A percentile compares a stretch with the other conserved stretches of the same genome.
Conservation (phyloP, 2,797 vertebrate genomes). For the Potorous gilbertii region DNA sequence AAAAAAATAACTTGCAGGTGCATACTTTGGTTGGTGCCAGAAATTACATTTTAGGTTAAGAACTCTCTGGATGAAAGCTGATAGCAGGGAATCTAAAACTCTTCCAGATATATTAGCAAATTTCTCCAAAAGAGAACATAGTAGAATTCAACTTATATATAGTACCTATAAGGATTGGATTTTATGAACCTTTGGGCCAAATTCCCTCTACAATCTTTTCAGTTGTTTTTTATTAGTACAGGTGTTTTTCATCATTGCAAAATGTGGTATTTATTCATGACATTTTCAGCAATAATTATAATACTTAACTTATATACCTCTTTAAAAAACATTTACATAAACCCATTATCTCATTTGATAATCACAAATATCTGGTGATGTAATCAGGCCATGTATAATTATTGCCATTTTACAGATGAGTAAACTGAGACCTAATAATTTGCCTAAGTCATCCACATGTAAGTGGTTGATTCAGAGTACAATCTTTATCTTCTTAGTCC, state of each 20-base stretch:
- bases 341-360: neutral
- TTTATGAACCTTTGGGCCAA: slow-evolving; percentile 32
- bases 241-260: slow-evolving; percentile 10
- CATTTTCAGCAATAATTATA: neutral
- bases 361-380: neutral
- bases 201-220: slow-evolving; percentile 2
- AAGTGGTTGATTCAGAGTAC: neutral
- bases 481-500: neutral
- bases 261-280: neutral
- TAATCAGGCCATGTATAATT: neutral
- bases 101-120: neutral
- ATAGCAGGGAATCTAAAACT: neutral
- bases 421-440: neutral
- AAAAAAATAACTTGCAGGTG: slow-evolving; percentile 16
- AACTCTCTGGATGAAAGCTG: slow-evolving; percentile 21
- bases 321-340: neutral
- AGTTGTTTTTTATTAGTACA: slow-evolving; percentile 38
- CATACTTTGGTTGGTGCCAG: neutral
- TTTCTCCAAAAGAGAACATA: slow-evolving; percentile 21
- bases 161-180: neutral
- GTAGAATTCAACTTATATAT: slow-evolving; percentile 28
- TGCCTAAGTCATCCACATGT: neutral
- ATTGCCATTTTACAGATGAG: neutral
- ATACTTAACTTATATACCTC: neutral
- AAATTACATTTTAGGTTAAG: slow-evolving; percentile 19